phyloP scores from a whole-genome alignment of 2,888 invertebrate species.

The Cotesia congregata region DNA sequence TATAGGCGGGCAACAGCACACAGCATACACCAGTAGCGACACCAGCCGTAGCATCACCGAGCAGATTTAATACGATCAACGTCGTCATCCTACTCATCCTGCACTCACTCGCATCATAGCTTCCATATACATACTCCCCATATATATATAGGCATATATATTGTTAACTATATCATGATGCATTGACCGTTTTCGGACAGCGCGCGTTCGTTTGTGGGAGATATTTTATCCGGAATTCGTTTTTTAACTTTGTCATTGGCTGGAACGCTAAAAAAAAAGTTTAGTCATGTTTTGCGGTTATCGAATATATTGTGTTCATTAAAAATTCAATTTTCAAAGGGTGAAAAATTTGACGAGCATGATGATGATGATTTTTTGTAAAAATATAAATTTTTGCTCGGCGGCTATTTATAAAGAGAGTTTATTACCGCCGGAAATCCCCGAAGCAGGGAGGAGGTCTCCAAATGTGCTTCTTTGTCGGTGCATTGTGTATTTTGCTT shows the following conservation, averaged over 20 bases:
- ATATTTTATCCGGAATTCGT: conserved; percentile 4
- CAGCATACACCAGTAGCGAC: conserved; percentile 22
- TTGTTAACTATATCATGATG: neutral
- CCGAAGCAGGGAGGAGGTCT: neutral
- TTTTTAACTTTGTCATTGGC: neutral
- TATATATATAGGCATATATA: conserved; percentile 17
- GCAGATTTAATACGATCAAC: conserved; percentile 48
- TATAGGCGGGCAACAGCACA: conserved; percentile 27
- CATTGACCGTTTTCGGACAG: neutral
- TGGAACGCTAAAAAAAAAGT: neutral
- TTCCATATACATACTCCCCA: neutral
- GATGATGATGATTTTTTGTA: neutral
- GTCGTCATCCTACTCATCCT: conserved; percentile 32
- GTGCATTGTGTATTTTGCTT: neutral
- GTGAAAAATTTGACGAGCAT: no score
- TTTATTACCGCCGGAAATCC: conserved; percentile 1
- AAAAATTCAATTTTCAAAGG: no score
- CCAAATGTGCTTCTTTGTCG: neutral
- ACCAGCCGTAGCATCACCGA: conserved; percentile 20
- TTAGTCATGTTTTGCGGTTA: neutral
- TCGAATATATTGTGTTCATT: no score
- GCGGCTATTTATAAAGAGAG: neutral
- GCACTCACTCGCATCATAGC: conserved; percentile 47
- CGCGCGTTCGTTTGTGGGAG: conserved; percentile 30
- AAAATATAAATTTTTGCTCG: neutral